These are phyloP conservation scores for Fukomys damarensis DNA, from an alignment of 2,113 vertebrate species.

Conservation along the genomic window DNA sequence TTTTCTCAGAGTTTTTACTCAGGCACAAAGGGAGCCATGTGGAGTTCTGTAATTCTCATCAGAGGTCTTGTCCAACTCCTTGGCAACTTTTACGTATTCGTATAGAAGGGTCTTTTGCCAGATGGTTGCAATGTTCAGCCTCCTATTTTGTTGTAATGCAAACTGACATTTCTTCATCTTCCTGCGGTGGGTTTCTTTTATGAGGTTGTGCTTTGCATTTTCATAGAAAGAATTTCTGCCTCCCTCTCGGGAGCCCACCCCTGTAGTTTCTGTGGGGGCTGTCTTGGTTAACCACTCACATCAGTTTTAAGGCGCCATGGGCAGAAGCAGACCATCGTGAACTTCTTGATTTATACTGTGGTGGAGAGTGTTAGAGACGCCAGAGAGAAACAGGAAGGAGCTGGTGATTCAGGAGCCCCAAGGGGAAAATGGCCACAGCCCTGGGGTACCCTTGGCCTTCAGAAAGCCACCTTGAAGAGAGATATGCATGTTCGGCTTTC, in stretches of 20 bases:
- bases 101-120: constrained; percentile 53
- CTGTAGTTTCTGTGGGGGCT: constrained; percentile 85
- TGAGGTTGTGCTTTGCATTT: constrained; percentile 81
- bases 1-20: not conserved
- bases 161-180: constrained; percentile 70
- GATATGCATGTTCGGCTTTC: not conserved
- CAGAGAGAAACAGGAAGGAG: constrained; percentile 67
- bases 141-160: constrained; percentile 69
- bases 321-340: constrained; percentile 70
- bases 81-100: constrained; percentile 5
- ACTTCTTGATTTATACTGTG: constrained; percentile 81
- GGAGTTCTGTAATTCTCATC: not conserved
- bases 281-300: constrained; percentile 87
- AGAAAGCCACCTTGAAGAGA: not conserved
- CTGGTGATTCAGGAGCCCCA: constrained; percentile 53
- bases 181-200: constrained; percentile 80
- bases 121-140: not conserved
- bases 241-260: constrained; percentile 84
- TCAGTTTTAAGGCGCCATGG: constrained; percentile 80
- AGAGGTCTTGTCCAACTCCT: not conserved
- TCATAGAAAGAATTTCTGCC: constrained; percentile 80
- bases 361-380: constrained; percentile 74
- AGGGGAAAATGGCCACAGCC: constrained; percentile 34
- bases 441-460: not conserved
- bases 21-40: not conserved